phyloP scores from a whole-genome alignment of 2,113 vertebrate genomes.

The Acanthisitta chloris region DNA sequence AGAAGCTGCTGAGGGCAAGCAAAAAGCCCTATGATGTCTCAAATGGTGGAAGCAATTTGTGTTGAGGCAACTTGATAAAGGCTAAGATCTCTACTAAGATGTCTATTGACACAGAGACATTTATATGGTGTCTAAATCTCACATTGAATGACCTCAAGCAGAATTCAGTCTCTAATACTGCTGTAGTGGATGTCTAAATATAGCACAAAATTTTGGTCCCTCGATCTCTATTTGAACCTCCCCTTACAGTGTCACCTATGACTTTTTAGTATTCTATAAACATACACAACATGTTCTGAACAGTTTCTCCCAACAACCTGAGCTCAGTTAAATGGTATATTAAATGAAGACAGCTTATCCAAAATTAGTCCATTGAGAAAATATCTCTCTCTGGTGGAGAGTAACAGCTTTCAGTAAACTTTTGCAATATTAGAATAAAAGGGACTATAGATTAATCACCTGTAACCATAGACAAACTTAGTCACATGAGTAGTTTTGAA shows the following conservation, averaged over 20 bases:
- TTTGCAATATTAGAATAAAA: background rate
- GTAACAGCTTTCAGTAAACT: background rate
- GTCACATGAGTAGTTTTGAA: background rate
- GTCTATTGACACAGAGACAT: background rate
- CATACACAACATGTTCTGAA: background rate
- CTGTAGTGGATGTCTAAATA: background rate
- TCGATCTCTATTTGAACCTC: background rate
- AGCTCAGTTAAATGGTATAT: background rate
- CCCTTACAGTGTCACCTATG: background rate
- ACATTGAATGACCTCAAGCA: background rate
- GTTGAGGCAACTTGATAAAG: background rate
- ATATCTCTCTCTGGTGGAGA: background rate
- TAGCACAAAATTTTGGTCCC: background rate
- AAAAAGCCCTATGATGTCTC: background rate
- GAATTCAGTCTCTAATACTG: background rate
- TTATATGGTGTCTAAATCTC: background rate
- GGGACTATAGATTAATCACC: background rate
- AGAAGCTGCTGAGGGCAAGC: background rate
- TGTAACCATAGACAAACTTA: background rate
- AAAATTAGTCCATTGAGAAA: background rate
- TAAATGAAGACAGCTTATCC: background rate
- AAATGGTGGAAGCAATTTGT: background rate
- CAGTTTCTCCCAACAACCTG: background rate
- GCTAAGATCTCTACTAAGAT: background rate
- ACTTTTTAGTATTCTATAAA: background rate